A percentile compares a stretch with the other conserved stretches of the same genome.
Conservation (phyloP, 2,113 vertebrate genomes). For the Philantomba maxwellii region DNA sequence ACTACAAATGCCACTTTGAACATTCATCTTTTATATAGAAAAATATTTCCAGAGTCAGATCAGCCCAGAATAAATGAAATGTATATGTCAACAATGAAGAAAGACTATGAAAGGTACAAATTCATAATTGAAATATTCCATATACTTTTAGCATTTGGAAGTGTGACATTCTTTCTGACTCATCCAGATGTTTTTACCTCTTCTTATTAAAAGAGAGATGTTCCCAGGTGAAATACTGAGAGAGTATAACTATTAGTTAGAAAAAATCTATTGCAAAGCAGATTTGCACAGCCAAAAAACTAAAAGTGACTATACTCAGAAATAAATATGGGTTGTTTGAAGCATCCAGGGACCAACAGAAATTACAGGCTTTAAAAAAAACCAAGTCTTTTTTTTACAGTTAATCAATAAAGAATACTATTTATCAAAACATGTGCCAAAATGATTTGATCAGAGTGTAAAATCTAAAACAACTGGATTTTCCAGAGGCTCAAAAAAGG, state of each 20-base stretch:
- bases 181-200: conserved; percentile 38
- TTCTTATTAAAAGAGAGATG: conserved; percentile 49
- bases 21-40: conserved; percentile 28
- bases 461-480: conserved; percentile 20
- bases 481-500: conserved; percentile 14
- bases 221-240: conserved; percentile 20
- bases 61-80: conserved; percentile 39
- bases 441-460: conserved; percentile 31
- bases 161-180: conserved; percentile 12
- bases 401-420: conserved; percentile 25
- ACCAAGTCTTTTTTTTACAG: background rate
- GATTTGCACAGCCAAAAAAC: conserved; percentile 33
- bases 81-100: background rate
- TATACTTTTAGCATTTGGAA: conserved; percentile 28
- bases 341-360: background rate
- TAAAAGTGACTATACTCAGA: conserved; percentile 25
- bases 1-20: background rate
- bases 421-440: conserved; percentile 27
- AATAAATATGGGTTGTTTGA: conserved; percentile 36
- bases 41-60: conserved; percentile 35
- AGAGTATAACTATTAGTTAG: background rate
- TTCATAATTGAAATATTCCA: conserved; percentile 22
- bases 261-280: conserved; percentile 40
- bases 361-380: background rate
- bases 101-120: conserved; percentile 20